Base-by-base conservation (phyloP, 2,888 invertebrate genomes). In the Drosophila neotestacea region DNA sequence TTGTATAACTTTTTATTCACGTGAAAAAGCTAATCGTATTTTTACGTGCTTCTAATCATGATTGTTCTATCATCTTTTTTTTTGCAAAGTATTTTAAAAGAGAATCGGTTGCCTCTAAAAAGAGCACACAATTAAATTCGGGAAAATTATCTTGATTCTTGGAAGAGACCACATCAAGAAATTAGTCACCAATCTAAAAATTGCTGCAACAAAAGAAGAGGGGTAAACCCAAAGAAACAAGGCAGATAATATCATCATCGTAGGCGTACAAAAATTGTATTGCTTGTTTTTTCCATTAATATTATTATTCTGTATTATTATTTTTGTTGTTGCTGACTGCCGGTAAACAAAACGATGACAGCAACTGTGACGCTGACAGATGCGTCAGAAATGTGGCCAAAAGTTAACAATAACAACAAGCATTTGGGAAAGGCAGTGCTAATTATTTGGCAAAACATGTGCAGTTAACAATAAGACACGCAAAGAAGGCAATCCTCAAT, bases 381-480 rank as follows among this genome's bases (percentile, higher is more conserved):
- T 81, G 82, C 79, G 82, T 81, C 79, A 81, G 66, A 52, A 61
- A 62, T 58, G 34, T 59, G 64, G 48, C 65, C 42, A 38, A 59
- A 67, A 60, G 34, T 41, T 44, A n/a, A 50, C 50, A 54, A 16
- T 16, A 16, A 46, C 30, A 11, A 48, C 11, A 56, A 41, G 55
- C 13, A 42, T 36, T 58, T 50, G 36, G 10, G 3, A 28, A 52
- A 16, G 50, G 59, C 48, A 50, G 34, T 22, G 39, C 6, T 39
- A 51, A 62, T 73, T 67, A 74, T 50, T 62, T 30, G 54, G 22
- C 50, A 50, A 50, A 13, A n/a, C 16, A 34, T 44, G 50, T 61
- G 44, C 51, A 44, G 38, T 41, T 27, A 16, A 16, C 16, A 16
- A 16, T 16, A 6, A 11, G 9, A 6, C 69, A 73, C 70, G 63